Base-by-base conservation (phyloP, 2,797 vertebrate species). In the Ctenochaetus hawaiiensis region DNA sequence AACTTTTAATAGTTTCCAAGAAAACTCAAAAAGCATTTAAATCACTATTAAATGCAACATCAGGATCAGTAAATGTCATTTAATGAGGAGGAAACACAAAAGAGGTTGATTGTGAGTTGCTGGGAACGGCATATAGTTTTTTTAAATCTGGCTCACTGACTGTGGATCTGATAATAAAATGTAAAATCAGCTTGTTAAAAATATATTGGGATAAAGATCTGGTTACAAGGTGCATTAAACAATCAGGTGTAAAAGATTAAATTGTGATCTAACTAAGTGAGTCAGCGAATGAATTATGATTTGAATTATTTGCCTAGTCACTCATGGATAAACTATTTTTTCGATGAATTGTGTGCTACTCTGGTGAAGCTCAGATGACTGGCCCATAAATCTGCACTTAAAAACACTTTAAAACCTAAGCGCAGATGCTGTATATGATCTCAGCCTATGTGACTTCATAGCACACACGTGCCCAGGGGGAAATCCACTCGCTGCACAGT, bases 321-420 rank as follows among this genome's bases (percentile, higher is more conserved):
- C n/a, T 43, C 18, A 6, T 20, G 47, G 37, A 69, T 22, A 12
- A 67, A 65, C 56, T 1, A 0, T 45, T 8, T 44, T n/a, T 60
- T 60, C 65, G 54, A 49, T 73, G n/a, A 64, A 72, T 52, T 65
- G 5, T 17, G 11, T 17, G 34, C 45, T 13, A 3, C 59, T 37
- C 1, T n/a, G 20, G 61, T 71, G 66, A 47, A 57, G 64, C 57
- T 84, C 13, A 51, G 45, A 72, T 2, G 54, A 81, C 1, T 72
- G 47, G 18, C 57, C 63, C 49, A 58, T 69, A 11, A 75, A 80
- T 69, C 66, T 79, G 20, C 69, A 49, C 34, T 80, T 77, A 63
- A 81, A 90, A 83, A 56, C 9, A 44, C 65, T 60, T 80, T 78
- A 83, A 83, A 88, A 80, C 80, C 61, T 30, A 23, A 51, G 37